Evolutionary conservation across 2,888 invertebrate species (phyloP), one percentile per base, ranked within the genome.

Genomic region (Hanleya hanleyi): DNA sequence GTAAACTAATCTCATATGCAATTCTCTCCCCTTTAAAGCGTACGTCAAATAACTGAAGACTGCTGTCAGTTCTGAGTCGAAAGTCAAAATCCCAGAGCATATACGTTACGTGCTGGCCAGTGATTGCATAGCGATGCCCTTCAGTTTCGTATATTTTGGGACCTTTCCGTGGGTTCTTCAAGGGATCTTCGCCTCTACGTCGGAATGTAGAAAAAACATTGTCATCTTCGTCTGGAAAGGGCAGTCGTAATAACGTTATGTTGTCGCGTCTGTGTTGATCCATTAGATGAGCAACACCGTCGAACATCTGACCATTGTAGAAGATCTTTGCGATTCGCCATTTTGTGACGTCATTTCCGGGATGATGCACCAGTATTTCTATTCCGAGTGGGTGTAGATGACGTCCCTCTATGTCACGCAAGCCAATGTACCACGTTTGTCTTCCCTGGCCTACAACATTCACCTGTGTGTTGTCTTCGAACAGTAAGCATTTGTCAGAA

Each of bases 21-120:
- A 87, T 79, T 22, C 85, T 72, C 57, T 87, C 86, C 32, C 82
- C 83, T 50, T 84, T 81, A 70, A 87, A 89, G 15, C 85, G 77
- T 6, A 87, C 78, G 47, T 86, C 86, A 61, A 83, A 81, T 29
- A 87, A 70, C 47, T 85, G 85, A 12, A 86, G 36, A 5, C 88
- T 87, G 6, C 82, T 82, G 7, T 84, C 77, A 1, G 84, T 74
- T 15, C 84, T 71, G 77, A 86, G 83, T 15, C 83, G 76, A 32
- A 85, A 79, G 70, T 87, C 82, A 70, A 89, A 85, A 68, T 83
- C 80, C 89, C 89, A 89, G 50, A 86, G 84, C 75, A 86, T 82
- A 73, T 87, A 89, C 32, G 78, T 67, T 0, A 88, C 81, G 67
- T 84, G 85, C 32, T 83, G 82, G 0, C 85, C 87, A 22, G 80